These are phyloP conservation scores for Lithobates pipiens DNA, from an alignment of 2,797 vertebrate genomes.

Conservation along the genomic window DNA sequence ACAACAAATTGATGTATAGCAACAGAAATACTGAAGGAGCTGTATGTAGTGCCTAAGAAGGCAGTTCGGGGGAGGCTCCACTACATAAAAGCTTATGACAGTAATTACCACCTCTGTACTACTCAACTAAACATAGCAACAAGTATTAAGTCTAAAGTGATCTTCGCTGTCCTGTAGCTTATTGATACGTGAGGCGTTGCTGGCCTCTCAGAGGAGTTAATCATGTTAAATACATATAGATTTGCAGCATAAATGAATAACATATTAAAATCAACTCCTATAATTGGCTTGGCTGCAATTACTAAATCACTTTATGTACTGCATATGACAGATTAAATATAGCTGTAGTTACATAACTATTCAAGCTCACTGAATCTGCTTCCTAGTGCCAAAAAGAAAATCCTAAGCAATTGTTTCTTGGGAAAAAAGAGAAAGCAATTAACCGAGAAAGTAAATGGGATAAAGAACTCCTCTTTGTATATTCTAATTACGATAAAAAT, in stretches of 20 bases:
- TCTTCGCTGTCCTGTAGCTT: conserved; percentile 14
- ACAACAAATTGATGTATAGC: conserved; percentile 8
- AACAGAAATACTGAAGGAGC: neutral
- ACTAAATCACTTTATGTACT: conserved; percentile 54
- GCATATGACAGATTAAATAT: conserved; percentile 56
- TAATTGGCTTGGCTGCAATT: conserved; percentile 52
- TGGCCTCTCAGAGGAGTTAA: conserved; percentile 31
- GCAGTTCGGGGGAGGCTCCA: neutral
- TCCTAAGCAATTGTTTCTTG: conserved; percentile 35
- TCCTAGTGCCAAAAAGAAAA: conserved; percentile 34
- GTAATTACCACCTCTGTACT: conserved; percentile 33
- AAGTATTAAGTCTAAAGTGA: conserved; percentile 3
- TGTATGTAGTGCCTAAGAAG: neutral
- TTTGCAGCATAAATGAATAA: conserved; percentile 50
- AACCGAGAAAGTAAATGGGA: conserved; percentile 27
- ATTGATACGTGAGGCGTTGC: conserved; percentile 35
- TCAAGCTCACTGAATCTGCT: conserved; percentile 30
- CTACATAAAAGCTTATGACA: conserved; percentile 29
- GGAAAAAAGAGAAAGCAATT: conserved; percentile 30
- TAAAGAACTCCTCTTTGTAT: conserved; percentile 31
- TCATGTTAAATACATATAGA: conserved; percentile 47
- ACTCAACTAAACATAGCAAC: conserved; percentile 45
- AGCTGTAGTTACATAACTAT: conserved; percentile 52
- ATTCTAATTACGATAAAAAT: conserved; percentile 27
- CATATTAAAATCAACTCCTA: conserved; percentile 43